Conservation (phyloP, 2,797 vertebrate genomes). For the Borostomias antarcticus region DNA sequence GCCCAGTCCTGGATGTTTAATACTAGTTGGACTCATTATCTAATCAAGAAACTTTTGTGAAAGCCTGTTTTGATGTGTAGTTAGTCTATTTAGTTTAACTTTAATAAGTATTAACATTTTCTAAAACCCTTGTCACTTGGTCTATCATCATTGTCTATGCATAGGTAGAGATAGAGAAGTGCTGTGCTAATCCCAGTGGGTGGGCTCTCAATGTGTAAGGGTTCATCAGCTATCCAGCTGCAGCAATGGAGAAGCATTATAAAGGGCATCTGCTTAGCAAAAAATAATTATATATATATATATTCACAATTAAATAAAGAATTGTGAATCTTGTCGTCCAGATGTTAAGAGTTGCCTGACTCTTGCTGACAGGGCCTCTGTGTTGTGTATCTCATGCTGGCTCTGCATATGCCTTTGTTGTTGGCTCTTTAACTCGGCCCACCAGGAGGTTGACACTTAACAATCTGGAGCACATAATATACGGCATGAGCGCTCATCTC, state of each 20-base stretch:
- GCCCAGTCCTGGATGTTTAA: no score
- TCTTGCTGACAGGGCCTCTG: conserved; percentile 47
- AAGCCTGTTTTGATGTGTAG: no score
- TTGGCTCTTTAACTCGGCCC: conserved; percentile 59
- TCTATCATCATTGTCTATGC: conserved; percentile 19
- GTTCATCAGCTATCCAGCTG: conserved; percentile 35
- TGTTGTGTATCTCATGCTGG: conserved; percentile 54
- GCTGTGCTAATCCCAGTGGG: conserved; percentile 29
- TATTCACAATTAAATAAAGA: conserved; percentile 26
- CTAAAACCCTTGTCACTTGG: conserved; percentile 15
- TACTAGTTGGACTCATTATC: not conserved
- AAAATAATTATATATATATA: conserved; percentile 46
- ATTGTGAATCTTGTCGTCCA: conserved; percentile 44
- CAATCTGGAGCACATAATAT: conserved; percentile 67
- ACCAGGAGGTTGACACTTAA: conserved; percentile 65
- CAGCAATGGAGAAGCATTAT: conserved; percentile 10
- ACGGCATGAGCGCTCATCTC: conserved; percentile 48
- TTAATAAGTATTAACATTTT: no score
- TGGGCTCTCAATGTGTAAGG: not conserved
- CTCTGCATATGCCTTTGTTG: conserved; percentile 62
- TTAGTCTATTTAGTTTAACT: no score
- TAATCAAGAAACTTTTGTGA: no score
- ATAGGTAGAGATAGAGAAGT: no score
- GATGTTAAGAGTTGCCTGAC: conserved; percentile 52
- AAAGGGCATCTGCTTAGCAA: conserved; percentile 22